Conservation (phyloP, 2,113 vertebrate genomes). For the Erpornis zantholeuca region DNA sequence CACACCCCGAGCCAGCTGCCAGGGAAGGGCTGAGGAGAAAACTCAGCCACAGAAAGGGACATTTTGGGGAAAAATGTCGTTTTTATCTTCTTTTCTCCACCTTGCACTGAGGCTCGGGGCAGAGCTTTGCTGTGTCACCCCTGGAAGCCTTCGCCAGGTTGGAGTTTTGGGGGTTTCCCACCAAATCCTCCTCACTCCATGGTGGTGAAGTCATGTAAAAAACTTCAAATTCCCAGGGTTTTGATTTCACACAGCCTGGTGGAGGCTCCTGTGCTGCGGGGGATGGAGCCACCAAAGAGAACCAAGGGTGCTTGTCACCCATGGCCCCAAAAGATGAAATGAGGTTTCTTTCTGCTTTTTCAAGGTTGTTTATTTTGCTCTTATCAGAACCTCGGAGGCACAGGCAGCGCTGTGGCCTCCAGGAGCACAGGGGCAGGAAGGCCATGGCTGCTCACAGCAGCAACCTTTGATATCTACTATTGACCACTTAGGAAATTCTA, state of each 20-base stretch:
- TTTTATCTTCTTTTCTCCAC: neutral
- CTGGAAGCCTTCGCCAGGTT: neutral
- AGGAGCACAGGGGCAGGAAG: too few relatives aligned
- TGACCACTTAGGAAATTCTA: too few relatives aligned
- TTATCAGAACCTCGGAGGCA: too few relatives aligned
- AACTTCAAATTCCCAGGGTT: neutral
- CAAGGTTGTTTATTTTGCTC: too few relatives aligned
- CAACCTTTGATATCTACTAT: too few relatives aligned
- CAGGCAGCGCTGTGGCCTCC: too few relatives aligned
- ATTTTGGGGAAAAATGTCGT: neutral
- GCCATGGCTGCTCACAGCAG: too few relatives aligned
- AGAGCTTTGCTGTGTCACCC: neutral
- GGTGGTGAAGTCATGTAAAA: neutral
- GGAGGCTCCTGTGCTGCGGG: neutral
- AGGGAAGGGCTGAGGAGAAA: neutral
- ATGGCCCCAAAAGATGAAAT: too few relatives aligned
- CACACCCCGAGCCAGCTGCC: too few relatives aligned
- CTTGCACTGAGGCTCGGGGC: neutral
- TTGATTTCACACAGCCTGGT: neutral
- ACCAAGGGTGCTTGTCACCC: too few relatives aligned
- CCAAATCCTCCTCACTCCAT: neutral
- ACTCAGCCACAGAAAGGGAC: neutral
- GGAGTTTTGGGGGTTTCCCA: neutral
- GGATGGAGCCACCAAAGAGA: neutral
- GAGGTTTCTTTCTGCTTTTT: too few relatives aligned